A percentile compares a stretch with the other conserved stretches of the same genome.
These are phyloP conservation scores for Geotrupes spiniger DNA, from an alignment of 2,888 invertebrate genomes.

Conservation along the genomic window DNA sequence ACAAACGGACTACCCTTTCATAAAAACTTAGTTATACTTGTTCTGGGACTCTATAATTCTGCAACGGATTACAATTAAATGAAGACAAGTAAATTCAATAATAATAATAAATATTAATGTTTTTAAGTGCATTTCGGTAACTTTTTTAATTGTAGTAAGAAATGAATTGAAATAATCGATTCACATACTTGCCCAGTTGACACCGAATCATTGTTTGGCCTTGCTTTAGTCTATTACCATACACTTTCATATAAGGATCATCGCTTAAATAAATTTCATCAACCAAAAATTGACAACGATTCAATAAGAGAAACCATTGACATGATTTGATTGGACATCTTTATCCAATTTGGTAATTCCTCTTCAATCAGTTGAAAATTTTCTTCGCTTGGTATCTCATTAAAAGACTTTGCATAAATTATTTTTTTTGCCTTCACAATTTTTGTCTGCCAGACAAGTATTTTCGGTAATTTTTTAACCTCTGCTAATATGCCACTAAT, in stretches of 20 bases:
- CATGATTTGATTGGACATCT: constrained; percentile 58
- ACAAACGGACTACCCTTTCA: too few relatives aligned
- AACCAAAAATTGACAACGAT: constrained; percentile 57
- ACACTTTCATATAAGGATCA: constrained; percentile 70
- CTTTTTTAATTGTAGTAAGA: too few relatives aligned
- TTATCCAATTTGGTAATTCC: constrained; percentile 58
- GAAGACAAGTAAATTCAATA: too few relatives aligned
- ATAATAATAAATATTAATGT: too few relatives aligned
- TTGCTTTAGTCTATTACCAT: constrained; percentile 52
- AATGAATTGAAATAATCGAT: too few relatives aligned
- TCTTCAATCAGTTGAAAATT: constrained; percentile 66
- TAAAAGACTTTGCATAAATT: constrained; percentile 61
- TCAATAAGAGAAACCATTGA: not conserved
- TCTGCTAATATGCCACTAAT: too few relatives aligned
- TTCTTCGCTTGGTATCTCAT: constrained; percentile 60
- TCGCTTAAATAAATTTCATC: constrained; percentile 69
- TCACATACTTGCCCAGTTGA: constrained; percentile 65
- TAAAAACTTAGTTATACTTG: too few relatives aligned
- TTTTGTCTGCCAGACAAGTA: too few relatives aligned
- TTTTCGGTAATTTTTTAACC: too few relatives aligned
- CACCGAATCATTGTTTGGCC: constrained; percentile 67
- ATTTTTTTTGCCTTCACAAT: constrained; percentile 60
- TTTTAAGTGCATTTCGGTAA: too few relatives aligned
- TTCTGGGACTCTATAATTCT: constrained; percentile 69
- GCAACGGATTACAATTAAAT: constrained; percentile 10